Evolutionary conservation across 2,888 invertebrate genomes (phyloP), one percentile per base, ranked within the genome.

Genomic region (Prosapia bicincta): DNA sequence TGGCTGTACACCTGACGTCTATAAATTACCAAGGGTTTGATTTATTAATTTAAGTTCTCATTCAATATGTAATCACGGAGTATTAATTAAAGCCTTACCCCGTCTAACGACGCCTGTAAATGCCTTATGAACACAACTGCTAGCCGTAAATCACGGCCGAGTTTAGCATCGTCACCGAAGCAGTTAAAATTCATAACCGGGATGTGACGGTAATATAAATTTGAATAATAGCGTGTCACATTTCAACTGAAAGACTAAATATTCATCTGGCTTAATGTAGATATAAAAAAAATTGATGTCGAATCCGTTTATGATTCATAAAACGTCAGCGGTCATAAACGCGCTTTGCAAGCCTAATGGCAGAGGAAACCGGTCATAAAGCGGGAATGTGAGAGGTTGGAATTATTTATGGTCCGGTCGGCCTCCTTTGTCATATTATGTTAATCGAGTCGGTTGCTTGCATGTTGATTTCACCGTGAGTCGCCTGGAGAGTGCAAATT

Each of bases 231-330:
- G 67, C 73, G 73, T 73, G 73, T 73, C 73, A 54, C 68, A 66
- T 67, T 72, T 54, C 67, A 68, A 43, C 38, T 68, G 67, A 68
- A 73, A 67, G 54, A 54, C 54, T 54, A 54, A 68, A 73, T 73
- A 73, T 73, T 68, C 72, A 66, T 26, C 26, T 26, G 68, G 66
- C 71, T 68, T 67, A 70, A 69, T 74, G 74, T 66, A 74, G 71
- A 75, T 66, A 71, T 71, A 71, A 71, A 75, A 75, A 70, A 70
- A 71, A 71, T 20, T 68, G 67, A 71, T 66, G 71, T 71, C 69
- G 69, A 69, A 73, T 76, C 76, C 38, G 72, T 76, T 76, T 76
- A 76, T 32, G 76, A 76, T 73, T 73, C 76, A 76, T 76, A 76
- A 76, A 76, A 72, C 73, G 76, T 76, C 73, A 26, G 23, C 54